Percentiles rank a stretch among this genome's conserved stretches.
Evolutionary conservation across 2,113 vertebrate species (phyloP).

Genomic region (Melanerpes formicivorus): DNA sequence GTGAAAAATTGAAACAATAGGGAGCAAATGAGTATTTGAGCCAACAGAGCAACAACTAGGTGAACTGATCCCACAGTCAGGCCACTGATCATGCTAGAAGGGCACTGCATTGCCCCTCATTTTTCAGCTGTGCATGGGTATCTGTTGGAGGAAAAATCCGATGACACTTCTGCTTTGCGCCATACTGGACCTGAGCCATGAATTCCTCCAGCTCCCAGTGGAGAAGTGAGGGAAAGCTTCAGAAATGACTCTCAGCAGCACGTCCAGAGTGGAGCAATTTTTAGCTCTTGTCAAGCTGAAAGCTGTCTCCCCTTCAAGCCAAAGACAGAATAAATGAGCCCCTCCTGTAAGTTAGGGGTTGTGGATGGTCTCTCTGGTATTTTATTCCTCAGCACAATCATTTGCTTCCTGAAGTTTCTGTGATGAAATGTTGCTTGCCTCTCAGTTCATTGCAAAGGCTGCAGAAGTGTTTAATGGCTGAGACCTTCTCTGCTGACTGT

Average conservation of each 20-base stretch:
- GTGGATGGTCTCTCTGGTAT: not conserved
- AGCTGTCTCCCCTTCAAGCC: slow-evolving; percentile 20
- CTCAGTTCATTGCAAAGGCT: not conserved
- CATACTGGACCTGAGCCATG: not conserved
- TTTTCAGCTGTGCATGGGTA: not conserved
- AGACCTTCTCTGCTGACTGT: not conserved
- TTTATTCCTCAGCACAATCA: not conserved
- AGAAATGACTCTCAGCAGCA: slow-evolving; percentile 7
- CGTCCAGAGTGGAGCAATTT: slow-evolving; percentile 24
- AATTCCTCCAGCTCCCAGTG: not conserved
- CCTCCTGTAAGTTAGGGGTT: not conserved
- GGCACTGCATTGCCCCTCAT: not conserved
- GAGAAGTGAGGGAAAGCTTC: slow-evolving; percentile 30
- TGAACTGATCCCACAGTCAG: not conserved
- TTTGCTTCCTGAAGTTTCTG: not conserved
- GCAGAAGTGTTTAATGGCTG: not conserved
- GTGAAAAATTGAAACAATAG: not conserved
- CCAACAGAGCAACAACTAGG: not conserved
- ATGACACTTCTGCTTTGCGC: not conserved
- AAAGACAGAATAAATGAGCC: slow-evolving; percentile 21
- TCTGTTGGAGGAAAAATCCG: slow-evolving; percentile 7
- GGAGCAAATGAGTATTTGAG: not conserved
- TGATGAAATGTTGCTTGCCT: not conserved
- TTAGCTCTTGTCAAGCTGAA: slow-evolving; percentile 34
- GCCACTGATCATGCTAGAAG: not conserved